Base-by-base conservation (phyloP, 35 echinoderm and acorn worm genomes). In the Anneissia japonica region DNA sequence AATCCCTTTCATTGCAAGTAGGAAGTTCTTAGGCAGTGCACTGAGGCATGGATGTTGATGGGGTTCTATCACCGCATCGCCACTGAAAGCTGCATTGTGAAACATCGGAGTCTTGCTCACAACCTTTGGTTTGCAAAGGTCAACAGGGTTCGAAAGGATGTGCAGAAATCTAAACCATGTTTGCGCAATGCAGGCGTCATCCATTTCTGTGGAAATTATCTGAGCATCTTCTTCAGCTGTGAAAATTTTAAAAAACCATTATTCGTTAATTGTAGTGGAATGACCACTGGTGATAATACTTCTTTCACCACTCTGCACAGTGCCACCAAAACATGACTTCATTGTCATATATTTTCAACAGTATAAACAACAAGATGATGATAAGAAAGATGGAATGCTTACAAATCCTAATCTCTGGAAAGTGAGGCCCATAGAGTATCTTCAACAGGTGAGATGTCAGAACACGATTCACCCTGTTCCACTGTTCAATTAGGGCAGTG, bases 101-200 rank as follows among this genome's bases (percentile, higher is more conserved):
- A 99, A 99, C 84, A 91, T 99, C 6, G 96, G 96, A 30, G 96
- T 90, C 39, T 90, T 55, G 46, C 96, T 82, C 14, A 99, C 94
- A 41, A 93, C 81, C 21, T 91, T 84, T 75, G 96, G 92, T 39
- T 86, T 90, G 81, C 91, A 94, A 2, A 99, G 92, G 84, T 99
- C 92, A 19, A 99, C 96, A 11, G 96, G 96, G 74, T 99, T 99
- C 77, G 76, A 90, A 0, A 99, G 73, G 19, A 99, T 40, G 79
- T 99, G 96, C 0, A 99, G 89, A 74, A 99, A 99, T 26, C 96
- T 55, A 72, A 99, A 99, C 96, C 96, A 99, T 13, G 86, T 89
- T 76, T 99, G 96, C 6, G 96, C 96, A 13, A 99, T 41, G 32
- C 86, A 86, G 35, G 94, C 87, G 36, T 90, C 90, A 39, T 99